These are phyloP conservation scores for Adelges cooleyi DNA, from an alignment of 1,140 invertebrate species.

Conservation along the genomic window DNA sequence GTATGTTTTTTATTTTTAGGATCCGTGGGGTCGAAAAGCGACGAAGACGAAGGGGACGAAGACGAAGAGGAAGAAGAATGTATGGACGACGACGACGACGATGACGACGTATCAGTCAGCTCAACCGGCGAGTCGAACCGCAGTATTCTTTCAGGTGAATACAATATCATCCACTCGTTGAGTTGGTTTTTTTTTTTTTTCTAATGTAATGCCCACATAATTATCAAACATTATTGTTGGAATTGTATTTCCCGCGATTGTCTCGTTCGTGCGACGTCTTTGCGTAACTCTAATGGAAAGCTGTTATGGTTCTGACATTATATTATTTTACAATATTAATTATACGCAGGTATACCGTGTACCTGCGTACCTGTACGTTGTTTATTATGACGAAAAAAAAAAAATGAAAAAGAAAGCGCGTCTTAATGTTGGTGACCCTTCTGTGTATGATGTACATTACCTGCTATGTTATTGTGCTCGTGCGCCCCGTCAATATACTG, in stretches of 20 bases:
- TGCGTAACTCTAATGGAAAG: too few species aligned
- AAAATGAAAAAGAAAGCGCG: not conserved
- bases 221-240: not conserved
- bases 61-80: constrained; percentile 2
- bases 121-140: not conserved
- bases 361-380: too few species aligned
- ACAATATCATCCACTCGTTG: not conserved
- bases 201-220: not conserved
- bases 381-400: too few species aligned
- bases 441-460: not conserved
- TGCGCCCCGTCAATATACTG: too few species aligned
- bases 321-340: too few species aligned
- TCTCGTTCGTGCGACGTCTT: not conserved
- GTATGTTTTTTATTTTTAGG: not conserved
- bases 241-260: constrained; percentile 9
- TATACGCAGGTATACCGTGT: too few species aligned
- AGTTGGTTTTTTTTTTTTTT: too few species aligned
- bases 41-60: constrained; percentile 1
- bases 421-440: too few species aligned
- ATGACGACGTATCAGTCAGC: constrained; percentile 7
- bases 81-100: not conserved
- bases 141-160: constrained; percentile 4
- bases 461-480: not conserved
- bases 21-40: constrained; percentile 7
- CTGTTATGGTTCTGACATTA: too few species aligned